These are phyloP conservation scores for Cygnus olor DNA, from an alignment of 2,797 vertebrate species.

Conservation along the genomic window DNA sequence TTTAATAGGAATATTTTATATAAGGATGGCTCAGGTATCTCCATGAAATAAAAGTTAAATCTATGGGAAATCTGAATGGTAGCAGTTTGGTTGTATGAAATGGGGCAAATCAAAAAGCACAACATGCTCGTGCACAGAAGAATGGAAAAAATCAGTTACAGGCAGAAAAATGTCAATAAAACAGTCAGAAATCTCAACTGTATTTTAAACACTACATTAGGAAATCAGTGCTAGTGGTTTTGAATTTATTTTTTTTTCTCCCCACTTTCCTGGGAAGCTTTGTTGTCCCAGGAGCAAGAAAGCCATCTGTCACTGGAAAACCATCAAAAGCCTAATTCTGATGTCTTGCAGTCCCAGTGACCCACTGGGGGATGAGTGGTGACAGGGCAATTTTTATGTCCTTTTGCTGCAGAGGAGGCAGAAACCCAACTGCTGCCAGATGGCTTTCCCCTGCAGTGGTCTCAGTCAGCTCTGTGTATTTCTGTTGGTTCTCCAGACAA, in stretches of 20 bases:
- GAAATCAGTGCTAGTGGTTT: background rate
- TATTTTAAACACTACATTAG: background rate
- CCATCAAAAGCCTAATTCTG: background rate
- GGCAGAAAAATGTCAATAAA: background rate
- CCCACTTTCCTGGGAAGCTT: background rate
- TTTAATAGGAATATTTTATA: background rate
- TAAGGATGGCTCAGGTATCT: background rate
- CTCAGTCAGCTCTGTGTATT: fast-evolving
- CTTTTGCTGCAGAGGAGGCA: background rate
- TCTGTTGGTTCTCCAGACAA: background rate
- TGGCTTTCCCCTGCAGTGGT: background rate
- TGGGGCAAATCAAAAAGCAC: background rate
- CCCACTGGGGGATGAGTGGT: background rate
- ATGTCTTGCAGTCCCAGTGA: background rate
- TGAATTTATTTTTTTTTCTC: fast-evolving
- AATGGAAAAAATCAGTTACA: background rate
- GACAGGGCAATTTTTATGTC: background rate
- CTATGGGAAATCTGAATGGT: background rate
- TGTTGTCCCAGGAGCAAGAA: background rate
- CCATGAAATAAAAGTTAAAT: background rate
- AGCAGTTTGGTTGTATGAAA: background rate
- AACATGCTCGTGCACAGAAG: background rate
- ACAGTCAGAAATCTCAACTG: background rate
- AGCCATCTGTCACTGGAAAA: background rate
- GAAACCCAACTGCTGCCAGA: background rate